Percentiles rank a stretch among this genome's conserved stretches.
phyloP scores from a whole-genome alignment of 1,140 invertebrate genomes.

The Cyrtorhinus lividipennis region DNA sequence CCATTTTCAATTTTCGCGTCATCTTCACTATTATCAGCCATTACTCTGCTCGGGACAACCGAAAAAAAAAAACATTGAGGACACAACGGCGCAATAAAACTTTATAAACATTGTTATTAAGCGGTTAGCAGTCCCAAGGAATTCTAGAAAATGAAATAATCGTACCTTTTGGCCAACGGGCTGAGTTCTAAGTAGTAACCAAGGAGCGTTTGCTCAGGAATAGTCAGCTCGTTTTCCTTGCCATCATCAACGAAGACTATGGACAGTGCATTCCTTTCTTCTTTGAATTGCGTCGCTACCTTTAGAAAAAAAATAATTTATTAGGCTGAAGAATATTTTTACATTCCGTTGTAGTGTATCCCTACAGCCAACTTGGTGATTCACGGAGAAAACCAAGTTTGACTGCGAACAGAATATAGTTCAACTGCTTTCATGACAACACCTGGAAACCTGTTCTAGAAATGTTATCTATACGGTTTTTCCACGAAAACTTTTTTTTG shows the following conservation, averaged over 20 bases:
- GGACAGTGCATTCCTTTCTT: slow-evolving; percentile 32
- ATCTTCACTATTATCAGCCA: slow-evolving; percentile 27
- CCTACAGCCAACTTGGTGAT: not conserved
- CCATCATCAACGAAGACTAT: slow-evolving; percentile 73
- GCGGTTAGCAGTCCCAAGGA: not conserved
- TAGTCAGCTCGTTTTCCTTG: slow-evolving; percentile 56
- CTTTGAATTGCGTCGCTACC: slow-evolving; percentile 32
- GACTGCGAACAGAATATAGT: too few relatives aligned
- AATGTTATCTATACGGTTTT: too few relatives aligned
- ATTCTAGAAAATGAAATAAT: not conserved
- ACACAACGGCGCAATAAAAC: not conserved
- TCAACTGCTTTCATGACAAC: too few relatives aligned
- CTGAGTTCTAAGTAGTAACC: slow-evolving; percentile 52
- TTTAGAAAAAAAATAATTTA: slow-evolving; percentile 25
- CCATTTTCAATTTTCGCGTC: slow-evolving; percentile 28
- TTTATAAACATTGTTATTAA: not conserved
- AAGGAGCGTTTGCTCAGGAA: slow-evolving; percentile 46
- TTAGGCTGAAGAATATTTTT: not conserved
- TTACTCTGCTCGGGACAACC: too few relatives aligned
- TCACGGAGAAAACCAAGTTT: too few relatives aligned
- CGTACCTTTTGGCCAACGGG: slow-evolving; percentile 27
- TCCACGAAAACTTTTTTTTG: too few relatives aligned
- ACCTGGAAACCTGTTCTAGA: too few relatives aligned
- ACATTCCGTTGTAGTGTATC: not conserved
- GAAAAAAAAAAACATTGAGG: not conserved